Base-by-base conservation (phyloP, 1,140 invertebrate species). In the Lethrus apterus region DNA sequence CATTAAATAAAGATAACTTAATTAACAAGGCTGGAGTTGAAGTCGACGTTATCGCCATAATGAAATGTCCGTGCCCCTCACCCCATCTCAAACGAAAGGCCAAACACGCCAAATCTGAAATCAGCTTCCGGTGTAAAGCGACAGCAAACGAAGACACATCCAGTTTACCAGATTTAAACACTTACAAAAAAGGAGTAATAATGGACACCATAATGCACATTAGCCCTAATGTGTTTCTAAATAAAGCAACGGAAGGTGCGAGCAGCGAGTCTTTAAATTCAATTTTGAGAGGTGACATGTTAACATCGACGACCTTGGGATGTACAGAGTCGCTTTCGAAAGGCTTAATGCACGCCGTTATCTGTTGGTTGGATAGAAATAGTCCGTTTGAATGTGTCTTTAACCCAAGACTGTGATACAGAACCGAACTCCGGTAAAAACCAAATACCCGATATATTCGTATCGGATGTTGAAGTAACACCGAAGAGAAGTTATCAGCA, bases 1-100 rank as follows among this genome's bases (percentile, higher is more conserved):
- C 55, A 45, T 65, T 68, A 50, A 66, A 67, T 55, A 65, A 65
- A 64, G 63, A 65, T 59, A 54, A 62, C 44, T 54, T 57, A 44
- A 46, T 66, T 48, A 67, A 66, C 47, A 65, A 63, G 55, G 63
- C 63, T 18, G 65, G 65, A n/a, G 46, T 67, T 14, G 62, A 67
- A 52, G 61, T 66, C 7, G 60, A 65, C 44, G 58, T 67, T 9
- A 66, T 67, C 32, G 64, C 65, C 2, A 64, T 65, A 23, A 66
- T 59, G 57, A 55, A 54, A 30, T 65, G 61, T 53, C 64, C 63
- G 11, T 58, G 55, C 46, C 35, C 54, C 21, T 64, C 64, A 9
- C 64, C 64, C 2, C 55, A 52, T 53, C 43, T 38, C 51, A 59
- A 56, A 33, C 54, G 50, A 45, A 36, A 40, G 18, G 54, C 44